phyloP scores from a whole-genome alignment of 2,113 vertebrate species.

The Saguinus midas region DNA sequence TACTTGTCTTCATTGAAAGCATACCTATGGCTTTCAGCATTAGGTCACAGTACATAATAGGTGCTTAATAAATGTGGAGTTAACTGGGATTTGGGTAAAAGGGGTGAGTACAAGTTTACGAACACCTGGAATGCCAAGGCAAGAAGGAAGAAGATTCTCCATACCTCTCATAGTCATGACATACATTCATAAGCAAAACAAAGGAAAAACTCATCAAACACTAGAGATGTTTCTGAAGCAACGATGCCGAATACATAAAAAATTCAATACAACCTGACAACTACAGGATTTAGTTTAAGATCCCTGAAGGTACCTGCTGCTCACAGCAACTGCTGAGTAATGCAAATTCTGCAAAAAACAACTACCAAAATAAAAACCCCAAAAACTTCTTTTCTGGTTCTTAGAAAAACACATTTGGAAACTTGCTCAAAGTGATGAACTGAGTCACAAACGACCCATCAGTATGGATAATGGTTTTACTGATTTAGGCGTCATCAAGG shows the following conservation, averaged over 20 bases:
- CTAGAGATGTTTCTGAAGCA: neutral
- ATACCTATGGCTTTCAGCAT: neutral
- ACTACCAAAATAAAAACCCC: neutral
- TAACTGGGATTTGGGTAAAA: neutral
- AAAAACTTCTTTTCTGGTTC: neutral
- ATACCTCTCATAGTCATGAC: neutral
- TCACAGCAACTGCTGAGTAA: conserved; percentile 43
- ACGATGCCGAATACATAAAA: neutral
- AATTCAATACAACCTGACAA: conserved; percentile 21
- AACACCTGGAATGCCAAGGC: neutral
- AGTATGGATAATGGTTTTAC: neutral
- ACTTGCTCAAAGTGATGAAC: neutral
- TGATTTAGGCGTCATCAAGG: neutral
- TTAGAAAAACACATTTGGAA: conserved; percentile 8
- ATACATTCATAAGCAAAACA: conserved; percentile 17
- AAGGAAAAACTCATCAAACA: conserved; percentile 26
- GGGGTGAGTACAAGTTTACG: neutral
- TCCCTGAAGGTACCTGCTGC: conserved; percentile 29
- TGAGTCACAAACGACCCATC: neutral
- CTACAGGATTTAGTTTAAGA: conserved; percentile 12
- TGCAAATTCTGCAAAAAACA: neutral
- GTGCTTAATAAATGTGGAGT: neutral
- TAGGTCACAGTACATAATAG: neutral
- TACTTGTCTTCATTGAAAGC: neutral
- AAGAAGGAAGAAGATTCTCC: neutral